Conservation (phyloP, 2,797 vertebrate species). For the Apodemus agrarius region DNA sequence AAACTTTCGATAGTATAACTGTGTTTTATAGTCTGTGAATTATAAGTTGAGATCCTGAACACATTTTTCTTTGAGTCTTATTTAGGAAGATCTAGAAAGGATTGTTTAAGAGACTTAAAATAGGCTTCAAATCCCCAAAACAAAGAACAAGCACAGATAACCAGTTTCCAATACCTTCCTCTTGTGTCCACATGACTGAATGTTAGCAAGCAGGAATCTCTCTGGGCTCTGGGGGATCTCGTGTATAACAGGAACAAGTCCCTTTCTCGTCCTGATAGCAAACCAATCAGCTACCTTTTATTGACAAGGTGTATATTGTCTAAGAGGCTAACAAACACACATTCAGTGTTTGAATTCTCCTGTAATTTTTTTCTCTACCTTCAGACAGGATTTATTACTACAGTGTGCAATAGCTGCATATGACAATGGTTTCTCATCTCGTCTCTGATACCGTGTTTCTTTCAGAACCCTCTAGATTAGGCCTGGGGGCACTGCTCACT, state of each 20-base stretch:
- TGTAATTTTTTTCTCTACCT: slow-evolving; percentile 7
- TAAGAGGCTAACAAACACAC: background rate
- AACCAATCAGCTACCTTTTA: background rate
- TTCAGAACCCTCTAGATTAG: background rate
- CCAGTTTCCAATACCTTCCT: background rate
- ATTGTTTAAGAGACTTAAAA: background rate
- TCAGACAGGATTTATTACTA: slow-evolving; percentile 34
- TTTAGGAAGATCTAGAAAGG: background rate
- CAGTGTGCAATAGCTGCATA: background rate
- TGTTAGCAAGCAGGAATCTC: slow-evolving; percentile 31
- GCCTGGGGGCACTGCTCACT: background rate
- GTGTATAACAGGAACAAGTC: background rate
- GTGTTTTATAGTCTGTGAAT: background rate
- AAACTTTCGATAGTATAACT: slow-evolving; percentile 3
- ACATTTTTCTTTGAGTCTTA: slow-evolving; percentile 40
- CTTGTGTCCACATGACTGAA: background rate
- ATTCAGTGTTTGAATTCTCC: background rate
- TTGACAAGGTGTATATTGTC: background rate
- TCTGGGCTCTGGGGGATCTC: background rate
- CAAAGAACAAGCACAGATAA: background rate
- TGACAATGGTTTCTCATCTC: background rate
- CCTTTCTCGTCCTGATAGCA: background rate
- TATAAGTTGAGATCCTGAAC: slow-evolving; percentile 10
- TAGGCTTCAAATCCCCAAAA: background rate
- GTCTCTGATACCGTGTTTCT: background rate